Conservation (phyloP, 2,888 invertebrate genomes). For the Lasioglossum oenotherae region DNA sequence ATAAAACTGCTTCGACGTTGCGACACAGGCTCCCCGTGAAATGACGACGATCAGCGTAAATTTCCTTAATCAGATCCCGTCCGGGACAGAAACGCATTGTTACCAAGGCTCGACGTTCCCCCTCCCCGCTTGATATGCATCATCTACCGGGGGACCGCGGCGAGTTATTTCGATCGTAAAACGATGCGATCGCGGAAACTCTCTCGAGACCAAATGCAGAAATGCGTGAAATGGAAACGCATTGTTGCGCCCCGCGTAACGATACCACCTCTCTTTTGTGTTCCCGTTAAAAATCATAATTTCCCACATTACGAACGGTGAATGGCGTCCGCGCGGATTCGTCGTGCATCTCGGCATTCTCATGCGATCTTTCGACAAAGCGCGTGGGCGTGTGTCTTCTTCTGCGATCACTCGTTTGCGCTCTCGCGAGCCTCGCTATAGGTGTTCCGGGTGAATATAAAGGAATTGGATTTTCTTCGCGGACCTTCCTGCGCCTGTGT, state of each 20-base stretch:
- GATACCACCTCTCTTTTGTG: conserved; percentile 10
- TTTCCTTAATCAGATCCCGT: conserved; percentile 47
- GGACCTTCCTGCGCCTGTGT: background rate
- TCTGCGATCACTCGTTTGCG: conserved; percentile 13
- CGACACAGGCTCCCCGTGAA: conserved; percentile 44
- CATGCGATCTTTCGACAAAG: conserved; percentile 43
- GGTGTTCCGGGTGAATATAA: background rate
- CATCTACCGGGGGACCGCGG: conserved; percentile 31
- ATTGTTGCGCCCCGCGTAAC: conserved; percentile 52
- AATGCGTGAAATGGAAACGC: conserved; percentile 60
- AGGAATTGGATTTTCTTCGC: conserved; percentile 7
- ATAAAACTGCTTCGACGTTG: conserved; percentile 38
- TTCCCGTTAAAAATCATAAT: conserved; percentile 57
- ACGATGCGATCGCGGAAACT: conserved; percentile 58
- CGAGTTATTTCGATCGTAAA: conserved; percentile 36
- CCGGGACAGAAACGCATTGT: conserved; percentile 53
- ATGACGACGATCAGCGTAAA: conserved; percentile 47
- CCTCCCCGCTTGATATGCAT: conserved; percentile 54
- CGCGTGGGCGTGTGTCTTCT: conserved; percentile 41
- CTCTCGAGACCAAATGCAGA: conserved; percentile 44
- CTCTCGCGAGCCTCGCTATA: conserved; percentile 2
- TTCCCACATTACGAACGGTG: conserved; percentile 57
- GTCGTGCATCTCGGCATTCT: conserved; percentile 39
- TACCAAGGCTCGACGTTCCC: conserved; percentile 13
- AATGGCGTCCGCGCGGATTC: conserved; percentile 38